Conservation (phyloP, 2,888 invertebrate species). For the Cenopis cana region DNA sequence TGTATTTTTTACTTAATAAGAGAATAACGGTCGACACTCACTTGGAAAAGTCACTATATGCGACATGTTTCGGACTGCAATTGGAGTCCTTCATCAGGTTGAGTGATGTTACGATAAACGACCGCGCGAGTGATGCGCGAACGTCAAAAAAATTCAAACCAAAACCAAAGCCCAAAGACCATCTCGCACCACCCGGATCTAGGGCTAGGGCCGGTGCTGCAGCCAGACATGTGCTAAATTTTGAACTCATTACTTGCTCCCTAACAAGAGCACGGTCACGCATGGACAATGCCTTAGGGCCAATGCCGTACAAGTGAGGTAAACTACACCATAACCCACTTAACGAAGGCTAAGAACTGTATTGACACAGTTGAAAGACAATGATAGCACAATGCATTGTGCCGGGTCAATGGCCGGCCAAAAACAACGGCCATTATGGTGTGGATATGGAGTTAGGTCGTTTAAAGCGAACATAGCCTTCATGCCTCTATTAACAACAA, state of each 20-base stretch:
- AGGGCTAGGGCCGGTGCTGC: no score
- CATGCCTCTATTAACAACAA: neutral
- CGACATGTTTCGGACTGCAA: no score
- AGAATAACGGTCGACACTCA: no score
- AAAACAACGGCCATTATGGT: slow-evolving; percentile 13
- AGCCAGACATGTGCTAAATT: no score
- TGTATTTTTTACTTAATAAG: no score
- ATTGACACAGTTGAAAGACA: slow-evolving; percentile 40
- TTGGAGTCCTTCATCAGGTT: no score
- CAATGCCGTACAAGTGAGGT: slow-evolving; percentile 27
- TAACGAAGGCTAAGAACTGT: slow-evolving; percentile 41
- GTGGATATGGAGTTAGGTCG: slow-evolving; percentile 13
- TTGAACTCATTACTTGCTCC: neutral
- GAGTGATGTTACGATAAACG: no score
- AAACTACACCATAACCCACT: slow-evolving; percentile 41
- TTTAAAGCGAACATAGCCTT: neutral
- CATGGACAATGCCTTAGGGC: slow-evolving; percentile 5
- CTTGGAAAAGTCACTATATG: no score
- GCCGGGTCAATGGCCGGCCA: slow-evolving; percentile 26
- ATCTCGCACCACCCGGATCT: no score
- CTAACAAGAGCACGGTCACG: neutral
- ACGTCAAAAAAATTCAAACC: no score
- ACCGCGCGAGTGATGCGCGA: no score
- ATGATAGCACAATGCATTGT: slow-evolving; percentile 41
- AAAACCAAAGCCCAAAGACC: no score